These are phyloP conservation scores for Phymanthus crucifer DNA, from an alignment of 92 coral and sea anemone species.

Conservation along the genomic window DNA sequence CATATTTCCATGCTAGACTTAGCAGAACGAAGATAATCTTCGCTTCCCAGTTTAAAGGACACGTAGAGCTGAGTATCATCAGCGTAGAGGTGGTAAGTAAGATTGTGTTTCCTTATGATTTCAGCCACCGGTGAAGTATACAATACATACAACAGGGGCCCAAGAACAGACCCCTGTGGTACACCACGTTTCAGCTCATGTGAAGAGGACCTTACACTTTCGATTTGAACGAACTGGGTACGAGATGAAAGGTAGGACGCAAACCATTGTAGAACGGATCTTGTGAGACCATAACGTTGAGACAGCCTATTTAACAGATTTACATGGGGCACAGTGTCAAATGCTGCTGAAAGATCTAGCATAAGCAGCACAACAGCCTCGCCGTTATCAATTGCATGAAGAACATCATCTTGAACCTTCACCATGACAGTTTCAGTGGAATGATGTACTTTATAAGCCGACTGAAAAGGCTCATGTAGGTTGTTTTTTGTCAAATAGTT, in stretches of 20 bases:
- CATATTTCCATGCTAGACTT: conserved; percentile 17
- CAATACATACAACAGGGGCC: not conserved
- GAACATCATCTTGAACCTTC: not conserved
- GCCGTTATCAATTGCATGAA: not conserved
- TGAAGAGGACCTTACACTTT: not conserved
- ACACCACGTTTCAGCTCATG: not conserved
- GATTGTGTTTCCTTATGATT: not conserved
- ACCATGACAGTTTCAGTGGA: not conserved
- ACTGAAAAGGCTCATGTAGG: not conserved
- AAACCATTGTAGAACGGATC: not conserved
- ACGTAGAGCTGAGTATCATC: conserved; percentile 30
- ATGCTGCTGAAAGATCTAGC: not conserved
- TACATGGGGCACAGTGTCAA: not conserved
- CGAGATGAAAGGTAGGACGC: not conserved
- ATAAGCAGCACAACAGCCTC: not conserved
- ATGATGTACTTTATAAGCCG: not conserved
- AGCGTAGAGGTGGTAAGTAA: conserved; percentile 22
- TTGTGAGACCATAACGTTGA: not conserved
- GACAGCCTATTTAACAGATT: not conserved
- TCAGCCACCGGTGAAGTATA: not conserved
- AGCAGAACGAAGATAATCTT: conserved; percentile 18
- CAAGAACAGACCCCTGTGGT: not conserved
- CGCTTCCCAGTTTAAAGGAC: conserved; percentile 16
- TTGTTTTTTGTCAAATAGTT: not conserved
- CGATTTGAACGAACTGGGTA: not conserved